These are phyloP conservation scores for Leptinotarsa defecta DNA, from an alignment of 1,140 invertebrate species.

Conservation along the genomic window DNA sequence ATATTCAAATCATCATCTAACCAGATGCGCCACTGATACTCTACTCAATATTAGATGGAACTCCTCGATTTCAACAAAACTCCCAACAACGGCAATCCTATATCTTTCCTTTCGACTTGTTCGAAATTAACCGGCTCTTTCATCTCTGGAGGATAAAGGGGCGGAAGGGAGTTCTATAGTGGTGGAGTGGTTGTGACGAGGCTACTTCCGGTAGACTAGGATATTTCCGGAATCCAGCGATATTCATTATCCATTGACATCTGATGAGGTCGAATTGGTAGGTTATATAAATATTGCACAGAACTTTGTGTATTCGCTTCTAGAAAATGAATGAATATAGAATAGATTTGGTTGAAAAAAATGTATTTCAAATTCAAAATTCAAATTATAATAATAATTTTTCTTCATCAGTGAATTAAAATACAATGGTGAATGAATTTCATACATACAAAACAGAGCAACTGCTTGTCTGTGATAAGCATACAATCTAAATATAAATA, in stretches of 20 bases:
- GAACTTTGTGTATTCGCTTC: too few relatives aligned
- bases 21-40: neutral
- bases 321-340: too few relatives aligned
- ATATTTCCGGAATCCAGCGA: constrained; percentile 51
- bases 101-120: constrained; percentile 21
- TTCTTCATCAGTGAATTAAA: too few relatives aligned
- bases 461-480: too few relatives aligned
- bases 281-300: neutral
- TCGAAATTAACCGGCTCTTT: constrained; percentile 46
- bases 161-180: constrained; percentile 40
- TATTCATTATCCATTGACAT: constrained; percentile 53
- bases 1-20: too few relatives aligned
- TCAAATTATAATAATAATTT: too few relatives aligned
- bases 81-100: neutral
- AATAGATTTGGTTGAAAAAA: too few relatives aligned
- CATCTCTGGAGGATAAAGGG: constrained; percentile 39
- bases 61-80: neutral
- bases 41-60: neutral
- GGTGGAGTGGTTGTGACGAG: constrained; percentile 45
- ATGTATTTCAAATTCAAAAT: too few relatives aligned
- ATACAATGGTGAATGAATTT: too few relatives aligned
- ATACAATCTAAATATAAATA: too few relatives aligned
- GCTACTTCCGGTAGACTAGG: constrained; percentile 48
- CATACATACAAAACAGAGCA: too few relatives aligned
- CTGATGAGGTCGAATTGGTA: constrained; percentile 10